These are phyloP conservation scores for Elanoides forficatus DNA, from an alignment of 2,113 vertebrate genomes.

Conservation along the genomic window DNA sequence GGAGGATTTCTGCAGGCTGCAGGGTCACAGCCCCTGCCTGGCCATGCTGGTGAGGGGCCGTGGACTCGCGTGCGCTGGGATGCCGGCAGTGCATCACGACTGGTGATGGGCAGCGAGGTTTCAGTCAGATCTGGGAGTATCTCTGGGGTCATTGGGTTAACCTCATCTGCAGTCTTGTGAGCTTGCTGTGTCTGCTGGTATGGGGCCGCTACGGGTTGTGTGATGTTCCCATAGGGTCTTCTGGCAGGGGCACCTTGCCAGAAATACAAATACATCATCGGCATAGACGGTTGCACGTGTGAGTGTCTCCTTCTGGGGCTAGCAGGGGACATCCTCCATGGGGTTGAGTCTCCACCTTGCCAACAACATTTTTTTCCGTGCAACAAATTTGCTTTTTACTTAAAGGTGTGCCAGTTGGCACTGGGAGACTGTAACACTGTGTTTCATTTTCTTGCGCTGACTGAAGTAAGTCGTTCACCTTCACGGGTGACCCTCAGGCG, in stretches of 20 bases:
- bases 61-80: neutral
- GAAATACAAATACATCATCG: neutral
- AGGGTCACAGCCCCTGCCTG: neutral
- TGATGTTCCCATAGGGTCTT: neutral
- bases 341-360: rapidly evolving
- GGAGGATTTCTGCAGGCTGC: neutral
- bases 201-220: neutral
- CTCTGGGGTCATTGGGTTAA: neutral
- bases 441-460: neutral
- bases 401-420: neutral
- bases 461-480: neutral
- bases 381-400: neutral
- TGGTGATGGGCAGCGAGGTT: neutral
- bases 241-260: neutral
- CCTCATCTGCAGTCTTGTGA: neutral
- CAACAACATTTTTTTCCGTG: neutral
- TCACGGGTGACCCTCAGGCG: neutral
- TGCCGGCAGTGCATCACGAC: neutral
- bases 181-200: neutral
- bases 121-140: too few species aligned
- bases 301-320: neutral
- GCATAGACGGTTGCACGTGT: rapidly evolving
- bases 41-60: rapidly evolving
- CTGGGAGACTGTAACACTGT: neutral
- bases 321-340: neutral